Percentiles rank a stretch among this genome's conserved stretches.
These are phyloP conservation scores for Cyprinodon diabolis DNA, from an alignment of 2,797 vertebrate genomes.

Conservation along the genomic window DNA sequence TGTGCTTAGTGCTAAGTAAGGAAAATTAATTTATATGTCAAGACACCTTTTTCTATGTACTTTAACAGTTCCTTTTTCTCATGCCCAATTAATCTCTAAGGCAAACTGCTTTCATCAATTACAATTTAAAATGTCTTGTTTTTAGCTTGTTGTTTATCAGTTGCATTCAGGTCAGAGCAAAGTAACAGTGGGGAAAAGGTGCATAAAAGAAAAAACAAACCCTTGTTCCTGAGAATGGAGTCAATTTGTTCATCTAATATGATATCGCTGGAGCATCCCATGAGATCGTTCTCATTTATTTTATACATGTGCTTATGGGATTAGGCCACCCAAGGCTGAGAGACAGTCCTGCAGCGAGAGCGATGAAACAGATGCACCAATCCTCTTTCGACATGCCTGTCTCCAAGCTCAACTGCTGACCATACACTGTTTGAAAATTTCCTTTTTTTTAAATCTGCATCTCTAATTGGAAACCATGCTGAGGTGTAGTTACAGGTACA, in stretches of 20 bases:
- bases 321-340: constrained; percentile 19
- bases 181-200: not conserved
- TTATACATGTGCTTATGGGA: constrained; percentile 14
- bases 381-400: not conserved
- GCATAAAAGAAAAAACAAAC: not conserved
- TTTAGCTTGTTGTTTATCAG: not conserved
- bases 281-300: constrained; percentile 31
- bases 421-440: not conserved
- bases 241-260: constrained; percentile 28
- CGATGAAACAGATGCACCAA: constrained; percentile 1
- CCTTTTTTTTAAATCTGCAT: not conserved
- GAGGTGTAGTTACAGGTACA: constrained; percentile 13
- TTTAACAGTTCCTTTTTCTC: constrained; percentile 2
- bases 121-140: not conserved
- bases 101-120: not conserved
- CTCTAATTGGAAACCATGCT: constrained; percentile 8
- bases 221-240: not conserved
- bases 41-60: not conserved
- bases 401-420: not conserved
- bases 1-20: constrained; percentile 2
- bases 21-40: constrained; percentile 3
- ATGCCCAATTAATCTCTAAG: not conserved
- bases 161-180: not conserved
- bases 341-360: constrained; percentile 13
- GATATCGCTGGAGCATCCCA: constrained; percentile 21